phyloP scores from a whole-genome alignment of 2,888 invertebrate species.

The Teinopalpus imperialis region DNA sequence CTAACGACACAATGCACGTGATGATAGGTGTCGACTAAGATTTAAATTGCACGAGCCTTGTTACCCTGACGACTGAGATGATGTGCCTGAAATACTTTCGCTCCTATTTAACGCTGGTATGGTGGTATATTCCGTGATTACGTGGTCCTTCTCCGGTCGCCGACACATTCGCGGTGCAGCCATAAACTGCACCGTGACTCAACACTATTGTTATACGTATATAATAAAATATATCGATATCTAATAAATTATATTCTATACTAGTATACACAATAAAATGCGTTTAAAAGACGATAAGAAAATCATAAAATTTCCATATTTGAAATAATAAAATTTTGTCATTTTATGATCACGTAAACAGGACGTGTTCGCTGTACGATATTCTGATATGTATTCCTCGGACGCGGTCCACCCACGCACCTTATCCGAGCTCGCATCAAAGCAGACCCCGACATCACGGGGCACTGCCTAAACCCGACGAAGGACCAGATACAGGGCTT shows the following conservation, averaged over 20 bases:
- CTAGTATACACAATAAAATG: background rate
- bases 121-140: too few relatives aligned
- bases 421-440: conserved; percentile 8
- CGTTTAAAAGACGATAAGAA: background rate
- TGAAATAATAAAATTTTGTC: conserved; percentile 2
- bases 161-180: too few relatives aligned
- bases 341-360: conserved; percentile 11
- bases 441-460: conserved; percentile 5
- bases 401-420: background rate
- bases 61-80: too few relatives aligned
- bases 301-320: background rate
- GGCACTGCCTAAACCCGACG: conserved; percentile 5
- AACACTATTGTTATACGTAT: too few relatives aligned
- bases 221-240: background rate
- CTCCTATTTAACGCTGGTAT: too few relatives aligned
- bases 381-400: conserved; percentile 1
- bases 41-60: too few relatives aligned
- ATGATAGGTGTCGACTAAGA: too few relatives aligned
- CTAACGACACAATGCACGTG: too few relatives aligned
- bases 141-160: too few relatives aligned
- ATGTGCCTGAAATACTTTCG: too few relatives aligned
- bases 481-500: conserved; percentile 3
- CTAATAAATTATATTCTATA: background rate
- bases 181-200: too few relatives aligned
- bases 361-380: background rate